Base-by-base conservation (phyloP, 2,113 vertebrate genomes). In the Chascanopsetta lugubris region DNA sequence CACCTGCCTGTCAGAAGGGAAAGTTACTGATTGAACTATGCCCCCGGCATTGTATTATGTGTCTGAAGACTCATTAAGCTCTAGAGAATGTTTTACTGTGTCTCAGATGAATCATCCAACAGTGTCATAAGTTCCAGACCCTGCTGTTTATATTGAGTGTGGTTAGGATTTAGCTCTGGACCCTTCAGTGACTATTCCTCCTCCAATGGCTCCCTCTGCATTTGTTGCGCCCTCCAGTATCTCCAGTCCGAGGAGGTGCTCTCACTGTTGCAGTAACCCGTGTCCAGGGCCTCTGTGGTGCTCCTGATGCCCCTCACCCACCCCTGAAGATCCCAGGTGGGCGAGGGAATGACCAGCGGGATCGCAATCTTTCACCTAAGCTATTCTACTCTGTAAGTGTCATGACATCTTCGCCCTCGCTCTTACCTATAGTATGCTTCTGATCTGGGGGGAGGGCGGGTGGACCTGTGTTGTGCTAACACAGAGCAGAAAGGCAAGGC, bases 241-340 rank as follows among this genome's bases (percentile, higher is more conserved):
- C 67, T 87, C 24, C 82, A 95, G 93, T 93, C 92, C 94, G 88
- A 93, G 94, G 92, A 91, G 92, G 88, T 91, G 95, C 85, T 80
- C 93, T 88, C 88, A 78, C 91, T 94, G 94, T 94, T 96, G 93
- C 94, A 96, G 96, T 98, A 95, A 97, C 97, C 95, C 90, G 94
- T 96, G 96, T 98, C 96, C 96, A 54, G 97, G 97, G 96, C 97
- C 97, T 99, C 96, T 88, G 97, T 99, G 96, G 97, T 97, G 97
- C 92, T 99, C 97, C 97, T 99, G 97, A 99, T 98, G 96, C 92
- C 96, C 97, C 97, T 99, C 97, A 92, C 97, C 97, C 97, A 99
- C 96, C 96, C 94, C 94, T 97, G 94, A 99, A 97, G 97, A 99
- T 99, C 97, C 97, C 97, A 97, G 97, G 97, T 99, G 97, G 97